These are phyloP conservation scores for Tragopan temminckii DNA, from an alignment of 2,797 vertebrate genomes.

Conservation along the genomic window DNA sequence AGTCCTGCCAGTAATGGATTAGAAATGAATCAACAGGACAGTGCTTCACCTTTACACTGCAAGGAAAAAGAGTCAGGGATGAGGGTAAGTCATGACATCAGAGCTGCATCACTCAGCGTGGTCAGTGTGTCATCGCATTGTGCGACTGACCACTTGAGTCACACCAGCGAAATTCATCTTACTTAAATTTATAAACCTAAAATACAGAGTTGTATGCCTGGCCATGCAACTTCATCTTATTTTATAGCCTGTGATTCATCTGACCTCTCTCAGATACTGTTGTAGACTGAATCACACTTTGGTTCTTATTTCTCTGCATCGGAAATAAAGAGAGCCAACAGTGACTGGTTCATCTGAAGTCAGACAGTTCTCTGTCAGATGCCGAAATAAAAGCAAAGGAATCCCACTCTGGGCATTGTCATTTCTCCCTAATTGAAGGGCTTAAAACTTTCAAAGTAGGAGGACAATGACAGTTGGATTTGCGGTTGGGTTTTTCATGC, in stretches of 20 bases:
- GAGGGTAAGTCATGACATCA: neutral
- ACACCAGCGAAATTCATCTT: constrained; percentile 16
- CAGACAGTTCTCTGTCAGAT: constrained; percentile 4
- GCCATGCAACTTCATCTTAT: neutral
- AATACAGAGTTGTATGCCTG: neutral
- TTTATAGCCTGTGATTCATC: constrained; percentile 49
- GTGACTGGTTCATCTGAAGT: constrained; percentile 28
- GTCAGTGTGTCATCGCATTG: neutral
- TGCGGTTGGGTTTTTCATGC: constrained; percentile 54
- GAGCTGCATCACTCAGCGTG: neutral
- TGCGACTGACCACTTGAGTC: constrained; percentile 5
- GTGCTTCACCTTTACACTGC: neutral
- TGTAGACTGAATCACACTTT: constrained; percentile 35
- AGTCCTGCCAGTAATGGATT: neutral
- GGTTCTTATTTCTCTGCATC: neutral
- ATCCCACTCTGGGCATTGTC: constrained; percentile 57
- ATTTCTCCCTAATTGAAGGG: constrained; percentile 48
- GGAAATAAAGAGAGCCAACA: rapidly evolving
- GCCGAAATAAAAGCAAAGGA: constrained; percentile 55
- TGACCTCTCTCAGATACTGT: neutral
- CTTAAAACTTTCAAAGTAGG: constrained; percentile 60
- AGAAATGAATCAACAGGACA: neutral
- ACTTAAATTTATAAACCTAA: constrained; percentile 9
- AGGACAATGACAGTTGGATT: constrained; percentile 63
- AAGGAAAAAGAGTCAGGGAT: neutral